Base-by-base conservation (phyloP, 2,888 invertebrate genomes). In the Drosophila recens region DNA sequence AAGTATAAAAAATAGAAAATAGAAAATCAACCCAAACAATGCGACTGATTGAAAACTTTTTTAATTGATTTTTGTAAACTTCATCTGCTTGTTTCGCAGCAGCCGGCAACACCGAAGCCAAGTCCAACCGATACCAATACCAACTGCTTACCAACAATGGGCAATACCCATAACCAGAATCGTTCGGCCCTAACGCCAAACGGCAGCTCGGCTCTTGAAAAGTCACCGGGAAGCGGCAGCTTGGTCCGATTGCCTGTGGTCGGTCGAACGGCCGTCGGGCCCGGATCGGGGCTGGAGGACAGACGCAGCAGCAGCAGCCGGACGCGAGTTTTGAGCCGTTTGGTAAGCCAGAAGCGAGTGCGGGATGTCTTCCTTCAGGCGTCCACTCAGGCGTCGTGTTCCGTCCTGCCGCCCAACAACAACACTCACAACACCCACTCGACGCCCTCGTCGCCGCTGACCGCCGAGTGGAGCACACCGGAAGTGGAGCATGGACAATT, bases 1-100 rank as follows among this genome's bases (percentile, higher is more conserved):
- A 43, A 53, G 45, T 23, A 23, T 23, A 23, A 68, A 62, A 46
- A 58, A 56, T 17, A 58, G n/a, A n/a, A 53, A 54, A 46, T 49
- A 62, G 45, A 34, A 38, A 27, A 66, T 72, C 74, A 62, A 70
- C 72, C 62, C 80, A 79, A 88, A 85, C 88, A 84, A 84, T 88
- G 75, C 81, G 80, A 70, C 87, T 86, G 90, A 90, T 90, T 89
- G 84, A 82, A 90, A 91, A 90, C 79, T 90, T 91, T 90, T 91
- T 85, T 90, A 91, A 91, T 90, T 91, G 88, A 90, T 90, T 91
- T 90, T 89, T 77, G 82, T 66, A 72, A 86, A 84, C 70, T 86
- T 83, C 64, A 66, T 46, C 45, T 46, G 62, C 53, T 48, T 34
- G 43, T 59, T 49, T 40, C 5, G 10, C 53, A 23, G 13, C 49